These are phyloP conservation scores for Tokudaia tokunoshimensis DNA, from an alignment of 2,797 vertebrate genomes.

Conservation along the genomic window DNA sequence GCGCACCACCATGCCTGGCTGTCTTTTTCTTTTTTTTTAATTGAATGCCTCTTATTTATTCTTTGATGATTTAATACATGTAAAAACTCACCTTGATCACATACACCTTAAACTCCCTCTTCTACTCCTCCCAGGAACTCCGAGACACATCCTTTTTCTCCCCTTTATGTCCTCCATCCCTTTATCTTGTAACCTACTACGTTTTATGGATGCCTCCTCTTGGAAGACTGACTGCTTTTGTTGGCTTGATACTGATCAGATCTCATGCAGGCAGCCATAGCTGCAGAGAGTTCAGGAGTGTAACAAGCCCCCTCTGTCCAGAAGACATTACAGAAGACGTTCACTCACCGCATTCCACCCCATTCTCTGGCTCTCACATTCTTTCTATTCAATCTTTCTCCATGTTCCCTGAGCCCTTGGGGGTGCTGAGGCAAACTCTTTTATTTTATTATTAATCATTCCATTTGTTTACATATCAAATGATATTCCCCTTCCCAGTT, in stretches of 20 bases:
- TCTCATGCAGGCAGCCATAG: no score
- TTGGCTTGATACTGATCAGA: background rate
- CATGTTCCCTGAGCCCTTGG: background rate
- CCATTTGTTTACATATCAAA: background rate
- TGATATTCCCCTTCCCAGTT: background rate
- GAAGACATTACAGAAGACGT: background rate
- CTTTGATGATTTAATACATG: background rate
- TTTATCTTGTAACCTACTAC: background rate
- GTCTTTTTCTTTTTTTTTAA: background rate
- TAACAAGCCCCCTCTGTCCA: no score
- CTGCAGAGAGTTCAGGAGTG: no score
- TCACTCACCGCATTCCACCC: background rate
- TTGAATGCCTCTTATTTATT: background rate
- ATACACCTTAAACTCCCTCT: background rate
- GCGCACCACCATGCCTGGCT: background rate
- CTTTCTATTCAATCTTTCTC: background rate
- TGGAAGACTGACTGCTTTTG: background rate
- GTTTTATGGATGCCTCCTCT: background rate
- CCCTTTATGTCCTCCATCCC: background rate
- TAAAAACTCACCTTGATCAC: background rate
- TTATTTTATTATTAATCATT: background rate
- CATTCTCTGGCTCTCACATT: background rate
- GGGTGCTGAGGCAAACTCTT: background rate
- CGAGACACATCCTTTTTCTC: background rate
- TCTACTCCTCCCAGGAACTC: background rate